These are phyloP conservation scores for Chinchilla lanigera DNA, from an alignment of 2,113 vertebrate species.

Conservation along the genomic window DNA sequence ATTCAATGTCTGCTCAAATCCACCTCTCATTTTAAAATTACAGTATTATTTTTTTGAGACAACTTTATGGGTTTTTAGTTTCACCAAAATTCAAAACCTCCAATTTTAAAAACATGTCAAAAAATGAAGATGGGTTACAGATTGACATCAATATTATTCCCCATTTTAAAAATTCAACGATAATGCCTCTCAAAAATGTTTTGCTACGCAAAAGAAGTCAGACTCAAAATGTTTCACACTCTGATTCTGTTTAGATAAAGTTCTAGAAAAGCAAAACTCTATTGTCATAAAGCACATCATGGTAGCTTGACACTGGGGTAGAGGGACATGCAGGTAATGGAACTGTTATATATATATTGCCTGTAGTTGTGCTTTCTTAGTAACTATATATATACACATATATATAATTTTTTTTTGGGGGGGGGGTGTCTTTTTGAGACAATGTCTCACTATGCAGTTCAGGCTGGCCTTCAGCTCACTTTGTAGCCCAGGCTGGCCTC, in stretches of 20 bases:
- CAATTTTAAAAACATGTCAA: neutral
- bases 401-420: no score
- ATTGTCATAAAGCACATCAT: neutral
- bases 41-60: neutral
- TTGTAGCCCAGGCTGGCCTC: no score
- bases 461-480: no score
- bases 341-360: neutral
- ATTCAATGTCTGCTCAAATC: neutral
- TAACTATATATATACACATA: neutral
- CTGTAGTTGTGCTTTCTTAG: neutral
- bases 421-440: no score
- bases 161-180: neutral
- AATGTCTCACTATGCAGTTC: no score
- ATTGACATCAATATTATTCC: neutral
- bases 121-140: neutral
- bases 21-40: neutral
- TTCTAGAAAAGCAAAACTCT: neutral
- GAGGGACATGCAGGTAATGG: neutral
- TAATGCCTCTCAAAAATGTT: slow-evolving; percentile 1
- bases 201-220: slow-evolving; percentile 25
- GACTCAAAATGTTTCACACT: neutral
- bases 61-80: neutral
- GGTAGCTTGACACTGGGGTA: neutral
- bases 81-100: neutral
- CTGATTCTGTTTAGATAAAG: neutral